Percentiles rank a stretch among this genome's conserved stretches.
Conservation (phyloP, 1,140 invertebrate species). For the Bombus consobrinus region DNA sequence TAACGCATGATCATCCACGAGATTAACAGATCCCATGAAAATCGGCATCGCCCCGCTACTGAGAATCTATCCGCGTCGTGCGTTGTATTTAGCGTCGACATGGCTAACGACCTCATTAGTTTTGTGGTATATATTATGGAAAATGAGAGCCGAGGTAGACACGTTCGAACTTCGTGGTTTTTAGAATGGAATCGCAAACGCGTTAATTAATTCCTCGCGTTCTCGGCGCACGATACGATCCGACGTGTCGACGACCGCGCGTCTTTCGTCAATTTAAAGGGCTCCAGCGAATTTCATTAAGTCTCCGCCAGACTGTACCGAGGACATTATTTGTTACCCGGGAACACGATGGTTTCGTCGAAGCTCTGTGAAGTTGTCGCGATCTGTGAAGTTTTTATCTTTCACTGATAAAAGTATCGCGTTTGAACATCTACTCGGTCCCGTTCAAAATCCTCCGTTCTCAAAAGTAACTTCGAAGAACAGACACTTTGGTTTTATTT, state of each 20-base stretch:
- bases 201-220: slow-evolving; percentile 41
- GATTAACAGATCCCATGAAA: slow-evolving; percentile 28
- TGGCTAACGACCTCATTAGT: slow-evolving; percentile 54
- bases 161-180: not conserved
- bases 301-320: not conserved
- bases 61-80: not conserved
- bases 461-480: not conserved
- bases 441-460: not conserved
- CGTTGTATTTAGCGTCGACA: slow-evolving; percentile 4
- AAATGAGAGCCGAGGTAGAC: not conserved
- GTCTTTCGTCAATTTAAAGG: slow-evolving; percentile 34
- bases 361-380: not conserved
- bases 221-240: not conserved
- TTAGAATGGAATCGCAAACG: slow-evolving; percentile 32
- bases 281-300: slow-evolving; percentile 36
- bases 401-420: not conserved
- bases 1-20: slow-evolving; percentile 28
- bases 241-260: not conserved
- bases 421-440: not conserved
- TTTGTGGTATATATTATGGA: slow-evolving; percentile 23
- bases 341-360: slow-evolving; percentile 11
- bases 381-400: too few species aligned
- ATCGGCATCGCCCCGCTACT: not conserved
- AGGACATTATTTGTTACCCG: not conserved
- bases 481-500: not conserved